phyloP scores from a whole-genome alignment of 2,113 vertebrate species.

The Rhinoderma darwinii region DNA sequence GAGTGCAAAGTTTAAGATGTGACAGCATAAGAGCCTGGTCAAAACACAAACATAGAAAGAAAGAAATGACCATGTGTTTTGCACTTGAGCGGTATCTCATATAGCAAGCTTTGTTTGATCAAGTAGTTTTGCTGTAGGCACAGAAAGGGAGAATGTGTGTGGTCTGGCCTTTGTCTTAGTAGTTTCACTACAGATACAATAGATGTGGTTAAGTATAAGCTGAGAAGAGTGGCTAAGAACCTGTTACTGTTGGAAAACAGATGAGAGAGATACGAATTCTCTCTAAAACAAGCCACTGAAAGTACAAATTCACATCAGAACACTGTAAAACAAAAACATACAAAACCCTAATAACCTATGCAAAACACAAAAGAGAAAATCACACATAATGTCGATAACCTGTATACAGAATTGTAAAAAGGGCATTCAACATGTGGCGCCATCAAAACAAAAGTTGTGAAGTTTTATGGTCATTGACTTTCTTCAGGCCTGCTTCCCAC shows the following conservation, averaged over 20 bases:
- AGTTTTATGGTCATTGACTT: not conserved
- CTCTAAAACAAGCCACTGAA: constrained; percentile 38
- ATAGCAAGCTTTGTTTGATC: constrained; percentile 26
- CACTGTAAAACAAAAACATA: constrained; percentile 17
- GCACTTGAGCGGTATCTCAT: constrained; percentile 13
- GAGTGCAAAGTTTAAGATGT: constrained; percentile 37
- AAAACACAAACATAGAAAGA: constrained; percentile 18
- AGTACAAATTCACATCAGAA: constrained; percentile 29
- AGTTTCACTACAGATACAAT: constrained; percentile 49
- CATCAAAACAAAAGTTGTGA: not conserved
- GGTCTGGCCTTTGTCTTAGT: constrained; percentile 49
- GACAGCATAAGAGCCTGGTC: constrained; percentile 12
- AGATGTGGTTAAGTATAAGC: constrained; percentile 36
- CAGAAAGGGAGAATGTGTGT: constrained; percentile 33
- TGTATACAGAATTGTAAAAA: not conserved
- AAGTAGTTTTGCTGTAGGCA: constrained; percentile 51
- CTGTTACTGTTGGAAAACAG: constrained; percentile 43
- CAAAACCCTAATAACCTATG: constrained; percentile 25
- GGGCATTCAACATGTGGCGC: not conserved
- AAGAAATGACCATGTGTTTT: constrained; percentile 21
- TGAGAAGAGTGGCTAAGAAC: constrained; percentile 3
- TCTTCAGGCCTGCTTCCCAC: not conserved
- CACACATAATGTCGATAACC: not conserved
- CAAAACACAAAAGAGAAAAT: not conserved
- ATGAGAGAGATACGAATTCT: constrained; percentile 42